These are phyloP conservation scores for Leptoclinus maculatus DNA, from an alignment of 2,797 vertebrate genomes.

Conservation along the genomic window DNA sequence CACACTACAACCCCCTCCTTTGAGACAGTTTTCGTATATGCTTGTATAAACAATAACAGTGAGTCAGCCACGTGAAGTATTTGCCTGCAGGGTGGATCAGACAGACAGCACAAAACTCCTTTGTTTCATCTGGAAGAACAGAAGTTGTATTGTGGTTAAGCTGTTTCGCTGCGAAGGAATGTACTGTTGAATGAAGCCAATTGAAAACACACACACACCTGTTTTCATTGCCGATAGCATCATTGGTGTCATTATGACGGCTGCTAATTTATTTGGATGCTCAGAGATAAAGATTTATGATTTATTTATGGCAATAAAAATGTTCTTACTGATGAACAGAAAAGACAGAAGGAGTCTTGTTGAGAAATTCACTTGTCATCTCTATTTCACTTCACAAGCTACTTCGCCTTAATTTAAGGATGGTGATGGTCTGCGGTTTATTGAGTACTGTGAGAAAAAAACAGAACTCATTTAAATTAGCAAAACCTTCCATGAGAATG, in stretches of 20 bases:
- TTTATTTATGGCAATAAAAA: conserved; percentile 36
- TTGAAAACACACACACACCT: conserved; percentile 77
- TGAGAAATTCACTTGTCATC: neutral
- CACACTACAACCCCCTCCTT: neutral
- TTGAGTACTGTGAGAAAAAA: neutral
- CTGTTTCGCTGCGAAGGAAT: conserved; percentile 77
- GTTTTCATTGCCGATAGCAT: conserved; percentile 67
- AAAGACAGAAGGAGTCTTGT: neutral
- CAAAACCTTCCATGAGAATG: neutral
- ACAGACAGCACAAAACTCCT: conserved; percentile 84
- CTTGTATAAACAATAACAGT: conserved; percentile 85
- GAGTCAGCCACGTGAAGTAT: conserved; percentile 77
- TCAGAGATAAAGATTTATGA: conserved; percentile 30
- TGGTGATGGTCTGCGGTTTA: neutral
- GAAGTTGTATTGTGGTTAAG: conserved; percentile 84
- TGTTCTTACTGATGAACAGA: neutral
- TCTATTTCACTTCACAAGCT: neutral
- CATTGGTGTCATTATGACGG: conserved; percentile 63
- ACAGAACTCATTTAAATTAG: neutral
- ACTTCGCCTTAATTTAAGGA: neutral
- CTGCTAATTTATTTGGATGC: conserved; percentile 54
- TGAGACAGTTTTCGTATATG: conserved; percentile 43
- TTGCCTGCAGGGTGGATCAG: conserved; percentile 82
- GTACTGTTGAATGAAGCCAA: conserved; percentile 79
- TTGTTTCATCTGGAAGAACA: conserved; percentile 86